Conservation (phyloP, 1,140 invertebrate species). For the Lordiphosa mommai region DNA sequence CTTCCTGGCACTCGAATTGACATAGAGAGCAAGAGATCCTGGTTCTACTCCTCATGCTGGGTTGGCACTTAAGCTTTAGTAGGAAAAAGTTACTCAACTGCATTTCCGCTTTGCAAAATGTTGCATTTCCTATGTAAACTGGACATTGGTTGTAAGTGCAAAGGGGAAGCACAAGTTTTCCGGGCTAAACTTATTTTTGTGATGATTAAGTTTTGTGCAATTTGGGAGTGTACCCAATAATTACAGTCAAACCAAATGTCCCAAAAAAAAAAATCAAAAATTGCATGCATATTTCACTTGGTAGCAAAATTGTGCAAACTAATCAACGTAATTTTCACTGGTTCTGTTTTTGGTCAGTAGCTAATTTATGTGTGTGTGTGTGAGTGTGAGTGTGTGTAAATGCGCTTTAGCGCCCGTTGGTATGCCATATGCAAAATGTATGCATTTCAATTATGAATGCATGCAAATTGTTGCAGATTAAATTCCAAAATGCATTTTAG, state of each 20-base stretch:
- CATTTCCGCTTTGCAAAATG: slow-evolving; percentile 57
- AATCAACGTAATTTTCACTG: slow-evolving; percentile 55
- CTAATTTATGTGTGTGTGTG: slow-evolving; percentile 39
- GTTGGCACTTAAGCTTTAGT: too few relatives aligned
- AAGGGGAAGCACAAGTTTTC: too few relatives aligned
- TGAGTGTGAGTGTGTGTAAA: too few relatives aligned
- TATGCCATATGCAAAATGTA: too few relatives aligned
- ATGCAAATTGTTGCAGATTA: not conserved
- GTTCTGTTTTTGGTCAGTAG: slow-evolving; percentile 24
- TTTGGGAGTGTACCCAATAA: too few relatives aligned
- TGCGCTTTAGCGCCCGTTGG: too few relatives aligned
- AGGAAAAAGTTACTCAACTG: slow-evolving; percentile 47
- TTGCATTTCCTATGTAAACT: slow-evolving; percentile 46
- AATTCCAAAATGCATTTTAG: slow-evolving; percentile 3
- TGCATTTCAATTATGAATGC: slow-evolving; percentile 26
- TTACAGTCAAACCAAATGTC: not conserved
- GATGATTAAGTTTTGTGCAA: too few relatives aligned
- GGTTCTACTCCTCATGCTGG: too few relatives aligned
- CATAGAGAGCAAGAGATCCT: not conserved
- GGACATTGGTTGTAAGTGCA: too few relatives aligned
- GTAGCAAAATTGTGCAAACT: slow-evolving; percentile 45
- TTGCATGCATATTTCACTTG: not conserved
- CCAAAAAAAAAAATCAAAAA: not conserved
- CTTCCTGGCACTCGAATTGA: slow-evolving; percentile 39
- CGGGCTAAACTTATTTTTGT: too few relatives aligned